Evolutionary conservation across 2,113 vertebrate species (phyloP), one percentile per base, ranked within the genome.

Genomic region (Sorex fumeus): DNA sequence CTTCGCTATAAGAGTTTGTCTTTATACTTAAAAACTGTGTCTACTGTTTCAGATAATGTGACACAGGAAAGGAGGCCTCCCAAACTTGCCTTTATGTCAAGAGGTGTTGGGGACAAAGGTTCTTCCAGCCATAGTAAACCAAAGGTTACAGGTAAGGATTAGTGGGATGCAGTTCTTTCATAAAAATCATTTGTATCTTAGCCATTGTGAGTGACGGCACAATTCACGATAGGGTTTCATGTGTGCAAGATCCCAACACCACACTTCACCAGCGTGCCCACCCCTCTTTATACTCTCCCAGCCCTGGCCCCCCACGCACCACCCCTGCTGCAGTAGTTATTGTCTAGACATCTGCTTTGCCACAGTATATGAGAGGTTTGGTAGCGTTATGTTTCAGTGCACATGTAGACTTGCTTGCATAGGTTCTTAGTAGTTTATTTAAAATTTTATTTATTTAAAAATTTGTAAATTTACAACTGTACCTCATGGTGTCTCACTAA

Each of bases 21-120:
- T 87, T 82, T 70, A 53, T 88, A 30, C 83, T 75, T 80, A 82
- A 93, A 93, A 90, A 75, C 5, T 15, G 19, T 71, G 12, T 95
- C 23, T 97, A 12, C 12, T 34, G 0, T 97, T 94, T 87, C 93
- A 98, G 98, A 98, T 88, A 96, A 97, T 9, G 89, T 98, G 90
- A 96, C 99, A 97, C 99, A 99, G 97, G 99, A 99, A 97, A 98
- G 99, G 97, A 98, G 99, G 95, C 98, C 98, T 97, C 98, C 98
- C 94, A 99, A 99, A 97, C 98, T 98, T 96, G 98, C 98, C 96
- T 99, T 99, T 98, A 98, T 98, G 93, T 98, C 99, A 90, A 98
- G 99, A 98, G 98, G 98, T 97, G 97, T 97, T 95, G 95, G 97
- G 95, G 99, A 99, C 94, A 99, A 99, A 98, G 97, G 96, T 71